Conservation (phyloP, 2,888 invertebrate species). For the Cyrtodaria siliqua region DNA sequence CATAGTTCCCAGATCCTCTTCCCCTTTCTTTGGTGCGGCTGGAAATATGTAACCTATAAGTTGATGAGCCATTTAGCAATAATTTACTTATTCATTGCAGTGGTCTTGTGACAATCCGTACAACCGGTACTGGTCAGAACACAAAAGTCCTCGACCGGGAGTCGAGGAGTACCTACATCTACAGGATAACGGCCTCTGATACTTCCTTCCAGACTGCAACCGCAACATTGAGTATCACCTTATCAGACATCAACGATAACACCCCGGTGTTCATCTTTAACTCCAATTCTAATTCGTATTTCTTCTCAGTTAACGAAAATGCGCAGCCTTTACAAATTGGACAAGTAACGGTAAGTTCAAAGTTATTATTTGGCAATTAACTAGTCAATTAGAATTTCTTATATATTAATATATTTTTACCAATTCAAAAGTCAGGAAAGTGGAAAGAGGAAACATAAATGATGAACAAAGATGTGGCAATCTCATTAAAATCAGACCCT, state of each 20-base stretch:
- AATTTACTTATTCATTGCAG: conserved; percentile 56
- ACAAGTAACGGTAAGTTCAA: conserved; percentile 64
- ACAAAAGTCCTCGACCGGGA: conserved; percentile 92
- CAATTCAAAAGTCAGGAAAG: too few species aligned
- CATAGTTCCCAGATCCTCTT: too few species aligned
- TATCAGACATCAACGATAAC: conserved; percentile 77
- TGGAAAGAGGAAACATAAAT: too few species aligned
- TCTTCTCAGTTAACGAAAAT: conserved; percentile 67
- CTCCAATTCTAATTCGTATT: conserved; percentile 36
- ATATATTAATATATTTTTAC: too few species aligned
- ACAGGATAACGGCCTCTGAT: conserved; percentile 58
- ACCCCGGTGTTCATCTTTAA: conserved; percentile 63
- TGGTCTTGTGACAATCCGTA: conserved; percentile 50
- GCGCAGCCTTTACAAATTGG: conserved; percentile 54
- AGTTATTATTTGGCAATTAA: background rate
- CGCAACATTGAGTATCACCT: conserved; percentile 62
- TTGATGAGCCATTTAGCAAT: too few species aligned
- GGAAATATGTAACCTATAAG: too few species aligned
- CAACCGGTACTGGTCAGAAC: background rate
- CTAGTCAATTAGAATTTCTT: background rate
- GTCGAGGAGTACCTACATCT: conserved; percentile 89
- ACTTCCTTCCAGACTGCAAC: conserved; percentile 57
- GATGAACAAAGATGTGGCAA: too few species aligned
- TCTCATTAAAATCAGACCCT: too few species aligned
- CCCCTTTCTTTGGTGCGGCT: too few species aligned